Conservation (phyloP, 92 coral and sea anemone genomes). For the Parazoanthus darwini region DNA sequence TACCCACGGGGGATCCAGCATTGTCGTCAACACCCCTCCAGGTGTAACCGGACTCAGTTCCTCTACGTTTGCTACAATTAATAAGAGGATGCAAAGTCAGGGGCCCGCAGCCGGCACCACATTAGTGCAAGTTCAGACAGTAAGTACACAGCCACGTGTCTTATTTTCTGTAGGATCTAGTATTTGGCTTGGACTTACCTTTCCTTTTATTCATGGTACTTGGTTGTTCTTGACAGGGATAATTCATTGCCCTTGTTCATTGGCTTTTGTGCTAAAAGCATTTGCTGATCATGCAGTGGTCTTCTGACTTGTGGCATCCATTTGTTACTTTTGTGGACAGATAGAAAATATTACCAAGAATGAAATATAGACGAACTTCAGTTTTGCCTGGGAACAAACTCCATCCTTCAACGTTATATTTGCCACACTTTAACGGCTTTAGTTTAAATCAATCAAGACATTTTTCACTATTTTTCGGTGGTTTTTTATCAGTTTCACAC, state of each 20-base stretch:
- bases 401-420: not conserved
- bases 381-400: not conserved
- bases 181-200: not conserved
- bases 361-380: not conserved
- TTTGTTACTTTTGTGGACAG: too few relatives aligned
- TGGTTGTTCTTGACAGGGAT: not conserved
- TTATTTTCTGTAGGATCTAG: not conserved
- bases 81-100: conserved; percentile 91
- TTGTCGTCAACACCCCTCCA: conserved; percentile 91
- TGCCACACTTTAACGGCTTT: not conserved
- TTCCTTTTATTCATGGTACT: not conserved
- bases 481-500: too few relatives aligned
- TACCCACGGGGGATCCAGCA: conserved; percentile 73
- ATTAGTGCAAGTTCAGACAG: conserved; percentile 69
- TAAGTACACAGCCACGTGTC: conserved; percentile 22
- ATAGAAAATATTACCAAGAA: not conserved
- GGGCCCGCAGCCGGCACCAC: conserved; percentile 56
- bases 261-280: not conserved
- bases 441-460: not conserved
- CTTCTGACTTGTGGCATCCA: not conserved
- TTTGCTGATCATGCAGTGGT: not conserved
- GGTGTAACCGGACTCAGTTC: conserved; percentile 78
- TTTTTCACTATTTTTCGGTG: too few relatives aligned
- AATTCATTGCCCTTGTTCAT: too few relatives aligned
- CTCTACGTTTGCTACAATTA: conserved; percentile 85